Percentiles rank a stretch among this genome's conserved stretches.
phyloP scores from a whole-genome alignment of 2,797 vertebrate genomes.

The Pitangus sulphuratus region DNA sequence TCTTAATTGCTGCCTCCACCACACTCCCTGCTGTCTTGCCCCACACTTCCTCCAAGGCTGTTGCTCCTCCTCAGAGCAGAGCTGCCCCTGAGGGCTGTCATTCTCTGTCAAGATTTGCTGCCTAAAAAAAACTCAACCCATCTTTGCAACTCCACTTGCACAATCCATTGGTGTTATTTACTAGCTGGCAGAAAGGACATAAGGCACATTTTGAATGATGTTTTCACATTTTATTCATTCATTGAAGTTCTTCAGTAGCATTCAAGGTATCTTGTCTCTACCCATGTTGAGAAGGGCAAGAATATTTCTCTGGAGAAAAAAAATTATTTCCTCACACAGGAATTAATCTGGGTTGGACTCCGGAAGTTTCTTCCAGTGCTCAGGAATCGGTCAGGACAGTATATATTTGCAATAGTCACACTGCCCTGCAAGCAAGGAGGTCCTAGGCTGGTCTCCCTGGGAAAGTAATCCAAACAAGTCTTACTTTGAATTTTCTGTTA shows the following conservation, averaged over 20 bases:
- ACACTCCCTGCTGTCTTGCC: neutral
- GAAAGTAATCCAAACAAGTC: neutral
- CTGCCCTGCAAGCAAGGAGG: neutral
- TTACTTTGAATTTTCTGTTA: neutral
- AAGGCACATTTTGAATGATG: neutral
- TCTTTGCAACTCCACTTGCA: neutral
- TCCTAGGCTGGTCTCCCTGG: neutral
- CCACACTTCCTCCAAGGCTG: neutral
- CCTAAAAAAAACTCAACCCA: neutral
- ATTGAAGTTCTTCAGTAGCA: neutral
- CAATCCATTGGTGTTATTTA: neutral
- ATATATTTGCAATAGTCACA: neutral
- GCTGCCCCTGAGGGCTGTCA: neutral
- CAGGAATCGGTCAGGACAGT: neutral
- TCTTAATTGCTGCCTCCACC: neutral
- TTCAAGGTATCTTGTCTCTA: neutral
- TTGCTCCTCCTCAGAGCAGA: neutral
- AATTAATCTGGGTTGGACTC: neutral
- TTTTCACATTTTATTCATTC: neutral
- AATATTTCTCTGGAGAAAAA: neutral
- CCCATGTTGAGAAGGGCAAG: neutral
- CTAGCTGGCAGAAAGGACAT: neutral
- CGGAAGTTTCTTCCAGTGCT: neutral
- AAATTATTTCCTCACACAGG: neutral
- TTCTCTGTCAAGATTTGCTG: neutral